These are phyloP conservation scores for Allolobophora icterica DNA, from an alignment of 2,888 invertebrate species.

Conservation along the genomic window DNA sequence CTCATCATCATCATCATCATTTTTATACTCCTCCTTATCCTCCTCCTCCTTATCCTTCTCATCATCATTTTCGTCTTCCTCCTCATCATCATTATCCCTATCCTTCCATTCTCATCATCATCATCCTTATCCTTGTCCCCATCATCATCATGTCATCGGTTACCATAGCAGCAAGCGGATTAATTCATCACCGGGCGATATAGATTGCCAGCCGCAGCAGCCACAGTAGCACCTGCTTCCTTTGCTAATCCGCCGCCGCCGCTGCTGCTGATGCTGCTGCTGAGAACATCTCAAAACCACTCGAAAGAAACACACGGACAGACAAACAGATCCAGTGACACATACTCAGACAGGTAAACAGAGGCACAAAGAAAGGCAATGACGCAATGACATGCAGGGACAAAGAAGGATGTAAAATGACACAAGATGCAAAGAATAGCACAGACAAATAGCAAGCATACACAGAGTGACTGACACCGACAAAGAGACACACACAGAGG, in stretches of 20 bases:
- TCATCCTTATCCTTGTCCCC: not conserved
- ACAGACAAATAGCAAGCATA: not conserved
- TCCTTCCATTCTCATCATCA: too few relatives aligned
- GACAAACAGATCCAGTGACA: not conserved
- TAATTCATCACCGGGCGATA: slow-evolving; percentile 8
- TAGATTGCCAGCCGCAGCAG: not conserved
- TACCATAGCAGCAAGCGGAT: slow-evolving; percentile 17
- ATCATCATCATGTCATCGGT: not conserved
- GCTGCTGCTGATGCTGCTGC: not conserved
- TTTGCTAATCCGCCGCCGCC: not conserved
- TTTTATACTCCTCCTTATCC: too few relatives aligned
- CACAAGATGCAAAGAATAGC: not conserved
- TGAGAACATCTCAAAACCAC: not conserved
- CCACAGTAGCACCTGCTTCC: not conserved
- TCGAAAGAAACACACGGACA: not conserved
- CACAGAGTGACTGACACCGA: not conserved
- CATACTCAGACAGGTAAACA: not conserved
- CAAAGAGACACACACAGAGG: too few relatives aligned
- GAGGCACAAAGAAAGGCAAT: not conserved
- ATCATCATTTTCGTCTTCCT: too few relatives aligned
- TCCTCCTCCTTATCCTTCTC: too few relatives aligned
- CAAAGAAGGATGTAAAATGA: not conserved
- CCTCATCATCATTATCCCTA: too few relatives aligned
- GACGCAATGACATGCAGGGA: not conserved
- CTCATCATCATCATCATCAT: too few relatives aligned